Percentiles rank a stretch among this genome's conserved stretches.
Conservation (phyloP, 2,888 invertebrate species). For the Eudemis profundana region DNA sequence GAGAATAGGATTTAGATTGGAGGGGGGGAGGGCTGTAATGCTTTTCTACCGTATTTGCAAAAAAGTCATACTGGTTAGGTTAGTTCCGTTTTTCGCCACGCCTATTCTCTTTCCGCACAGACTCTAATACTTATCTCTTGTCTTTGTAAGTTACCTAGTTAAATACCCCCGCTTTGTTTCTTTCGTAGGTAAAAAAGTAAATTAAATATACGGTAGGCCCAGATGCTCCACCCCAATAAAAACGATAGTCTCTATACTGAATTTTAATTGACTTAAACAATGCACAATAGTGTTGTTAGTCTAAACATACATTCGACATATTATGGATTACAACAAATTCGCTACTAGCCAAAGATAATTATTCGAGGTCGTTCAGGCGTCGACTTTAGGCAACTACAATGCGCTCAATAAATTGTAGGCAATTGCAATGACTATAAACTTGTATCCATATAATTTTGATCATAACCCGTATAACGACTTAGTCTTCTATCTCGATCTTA, state of each 20-base stretch:
- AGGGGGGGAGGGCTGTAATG: too few species aligned
- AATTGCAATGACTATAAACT: neutral
- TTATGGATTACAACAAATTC: conserved; percentile 37
- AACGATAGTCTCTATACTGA: conserved; percentile 39
- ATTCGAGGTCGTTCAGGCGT: conserved; percentile 30
- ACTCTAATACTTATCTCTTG: too few species aligned
- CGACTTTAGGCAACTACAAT: neutral
- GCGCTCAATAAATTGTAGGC: neutral
- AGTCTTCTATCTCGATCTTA: too few species aligned
- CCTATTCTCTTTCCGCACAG: too few species aligned
- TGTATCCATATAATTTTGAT: too few species aligned
- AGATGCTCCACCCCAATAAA: conserved; percentile 35
- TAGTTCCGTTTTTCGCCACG: too few species aligned
- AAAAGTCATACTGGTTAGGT: too few species aligned
- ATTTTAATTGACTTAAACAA: conserved; percentile 45
- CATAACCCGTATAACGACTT: neutral
- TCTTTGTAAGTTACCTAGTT: too few species aligned
- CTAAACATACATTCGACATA: conserved; percentile 40
- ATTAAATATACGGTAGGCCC: neutral
- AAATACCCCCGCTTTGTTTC: too few species aligned
- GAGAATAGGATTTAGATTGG: too few species aligned
- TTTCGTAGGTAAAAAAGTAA: too few species aligned
- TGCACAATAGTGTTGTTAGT: conserved; percentile 42
- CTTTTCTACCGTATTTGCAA: too few species aligned
- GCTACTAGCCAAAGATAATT: conserved; percentile 34